Base-by-base conservation (phyloP, 2,888 invertebrate genomes). In the Mythimna impura region DNA sequence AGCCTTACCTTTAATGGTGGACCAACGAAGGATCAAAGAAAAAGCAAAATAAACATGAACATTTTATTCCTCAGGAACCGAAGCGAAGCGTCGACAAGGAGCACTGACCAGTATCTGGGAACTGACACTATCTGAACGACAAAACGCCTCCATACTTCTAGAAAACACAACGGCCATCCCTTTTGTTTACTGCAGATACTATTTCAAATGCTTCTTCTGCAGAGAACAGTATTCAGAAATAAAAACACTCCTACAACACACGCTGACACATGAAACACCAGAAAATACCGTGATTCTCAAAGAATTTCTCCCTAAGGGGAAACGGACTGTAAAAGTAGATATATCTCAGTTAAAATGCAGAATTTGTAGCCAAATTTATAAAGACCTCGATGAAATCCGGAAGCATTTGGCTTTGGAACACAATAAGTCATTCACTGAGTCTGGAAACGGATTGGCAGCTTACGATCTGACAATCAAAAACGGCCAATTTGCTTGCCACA, bases 151-250 rank as follows among this genome's bases (percentile, higher is more conserved):
- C 1, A 78, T 88, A 3, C 85, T 94, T 52, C 82, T 94, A 47
- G 92, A 91, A 71, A 85, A 88, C 80, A 92, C 92, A 1, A 93
- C 94, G 17, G 91, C 87, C 0, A 87, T 70, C 61, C 94, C 94
- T 0, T 94, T 94, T 82, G 89, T 94, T 17, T 94, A 93, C 87
- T 93, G 93, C 83, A 84, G 93, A 84, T 93, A 93, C 73, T 93
- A 88, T 85, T 94, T 92, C 85, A 94, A 94, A 81, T 94, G 94
- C 70, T 94, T 94, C 86, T 94, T 90, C 83, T 94, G 94, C 71
- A 87, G 87, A 17, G 90, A 94, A 81, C 91, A 92, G 22, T 91
- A 89, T 69, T 84, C 91, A 0, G 93, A 94, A 71, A 89, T 94
- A 34, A 90, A 88, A 25, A 71, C 83, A 0, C 83, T 94, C 0